A percentile compares a stretch with the other conserved stretches of the same genome.
phyloP scores from a whole-genome alignment of 2,888 invertebrate genomes.

The Germaria angustata region DNA sequence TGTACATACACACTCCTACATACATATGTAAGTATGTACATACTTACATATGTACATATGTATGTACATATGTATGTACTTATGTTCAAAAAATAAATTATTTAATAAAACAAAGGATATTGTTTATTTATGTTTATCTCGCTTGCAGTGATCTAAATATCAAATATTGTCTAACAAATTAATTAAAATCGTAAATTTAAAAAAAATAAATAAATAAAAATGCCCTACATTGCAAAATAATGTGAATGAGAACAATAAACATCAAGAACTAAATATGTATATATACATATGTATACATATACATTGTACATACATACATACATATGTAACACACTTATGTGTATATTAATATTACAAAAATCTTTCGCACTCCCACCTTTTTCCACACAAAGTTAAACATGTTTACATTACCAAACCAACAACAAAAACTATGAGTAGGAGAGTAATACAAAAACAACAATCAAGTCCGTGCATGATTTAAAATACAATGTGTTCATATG shows the following conservation, averaged over 20 bases:
- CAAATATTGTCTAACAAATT: conserved; percentile 39
- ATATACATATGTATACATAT: neutral
- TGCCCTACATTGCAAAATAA: conserved; percentile 62
- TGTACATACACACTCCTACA: no score
- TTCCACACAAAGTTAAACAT: conserved; percentile 29
- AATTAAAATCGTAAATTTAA: conserved; percentile 26
- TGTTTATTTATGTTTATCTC: conserved; percentile 9
- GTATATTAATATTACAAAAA: conserved; percentile 27
- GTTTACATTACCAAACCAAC: conserved; percentile 36
- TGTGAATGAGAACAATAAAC: conserved; percentile 38
- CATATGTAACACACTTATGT: neutral
- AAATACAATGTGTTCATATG: conserved; percentile 14
- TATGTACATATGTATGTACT: no score
- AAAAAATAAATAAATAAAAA: conserved; percentile 30
- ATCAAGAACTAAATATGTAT: neutral
- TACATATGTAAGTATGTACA: no score
- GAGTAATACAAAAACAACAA: neutral
- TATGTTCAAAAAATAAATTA: conserved; percentile 3
- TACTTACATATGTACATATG: no score
- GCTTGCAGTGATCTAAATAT: conserved; percentile 26
- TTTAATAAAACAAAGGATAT: conserved; percentile 43
- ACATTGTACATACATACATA: neutral
- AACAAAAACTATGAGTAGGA: neutral
- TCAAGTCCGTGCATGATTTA: conserved; percentile 4
- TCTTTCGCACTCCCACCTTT: conserved; percentile 49